A percentile compares a stretch with the other conserved stretches of the same genome.
Evolutionary conservation across 2,888 invertebrate species (phyloP).

Genomic region (Cryptocephalus moraei): DNA sequence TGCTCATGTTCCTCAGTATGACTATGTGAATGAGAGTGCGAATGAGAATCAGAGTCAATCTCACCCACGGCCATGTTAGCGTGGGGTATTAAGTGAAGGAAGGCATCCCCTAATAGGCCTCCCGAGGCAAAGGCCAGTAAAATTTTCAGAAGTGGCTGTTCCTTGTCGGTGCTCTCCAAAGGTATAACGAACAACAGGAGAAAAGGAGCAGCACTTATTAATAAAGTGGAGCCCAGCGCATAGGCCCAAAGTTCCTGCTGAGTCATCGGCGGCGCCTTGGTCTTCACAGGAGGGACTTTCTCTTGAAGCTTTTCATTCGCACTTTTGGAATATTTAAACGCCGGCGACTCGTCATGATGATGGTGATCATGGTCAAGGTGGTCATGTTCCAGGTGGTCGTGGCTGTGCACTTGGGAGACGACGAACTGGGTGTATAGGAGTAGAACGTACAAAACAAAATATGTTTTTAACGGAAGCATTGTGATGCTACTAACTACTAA

Average conservation of each 20-base stretch:
- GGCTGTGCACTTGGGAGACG: too few relatives aligned
- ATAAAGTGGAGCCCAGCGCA: constrained; percentile 80
- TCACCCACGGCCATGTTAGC: constrained; percentile 57
- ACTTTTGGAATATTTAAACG: constrained; percentile 73
- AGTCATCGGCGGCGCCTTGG: constrained; percentile 12
- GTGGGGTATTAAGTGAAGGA: constrained; percentile 97
- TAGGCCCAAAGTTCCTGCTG: constrained; percentile 54
- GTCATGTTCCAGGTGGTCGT: constrained; percentile 6
- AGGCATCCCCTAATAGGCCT: constrained; percentile 95
- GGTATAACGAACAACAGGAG: constrained; percentile 89
- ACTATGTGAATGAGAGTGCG: constrained; percentile 36
- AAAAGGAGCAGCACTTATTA: constrained; percentile 93
- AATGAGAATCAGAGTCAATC: constrained; percentile 9
- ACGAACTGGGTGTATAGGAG: too few relatives aligned
- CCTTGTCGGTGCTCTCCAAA: constrained; percentile 73
- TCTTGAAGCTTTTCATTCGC: constrained; percentile 38
- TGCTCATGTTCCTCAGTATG: constrained; percentile 43
- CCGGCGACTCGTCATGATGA: constrained; percentile 45
- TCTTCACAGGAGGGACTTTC: constrained; percentile 6
- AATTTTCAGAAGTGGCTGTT: constrained; percentile 80
- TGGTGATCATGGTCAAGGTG: constrained; percentile 21
- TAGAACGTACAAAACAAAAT: too few relatives aligned
- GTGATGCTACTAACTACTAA: too few relatives aligned
- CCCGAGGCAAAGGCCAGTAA: constrained; percentile 90
- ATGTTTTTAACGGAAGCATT: too few relatives aligned